Evolutionary conservation across 1,140 invertebrate species (phyloP), one percentile per base, ranked within the genome.

Genomic region (Grapholita molesta): DNA sequence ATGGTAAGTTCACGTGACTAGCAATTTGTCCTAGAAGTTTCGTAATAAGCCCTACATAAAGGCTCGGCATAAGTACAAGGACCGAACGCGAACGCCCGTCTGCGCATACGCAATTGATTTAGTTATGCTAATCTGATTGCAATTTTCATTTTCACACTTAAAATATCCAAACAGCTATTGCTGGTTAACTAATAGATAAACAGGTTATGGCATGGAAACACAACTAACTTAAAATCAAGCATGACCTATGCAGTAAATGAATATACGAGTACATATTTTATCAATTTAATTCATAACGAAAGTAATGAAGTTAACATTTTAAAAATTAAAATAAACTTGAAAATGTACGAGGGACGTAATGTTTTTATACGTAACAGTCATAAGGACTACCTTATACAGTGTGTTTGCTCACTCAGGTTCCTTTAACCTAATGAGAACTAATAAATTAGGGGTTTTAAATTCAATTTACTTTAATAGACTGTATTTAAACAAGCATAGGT

Each of bases 61-160:
- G 55, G 28, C 55, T 61, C 8, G 42, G 42, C 2, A 42, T 42
- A 42, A 18, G 38, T 48, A 61, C 55, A 28, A 15, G 24, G 68
- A 61, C 64, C 25, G 18, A 53, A 18, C n/a, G 38, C 25, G 21
- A 6, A 35, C 70, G 68, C 70, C 70, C 67, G 70, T 71, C 57
- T 71, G 66, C 24, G 30, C 68, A 68, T 61, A 71, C 73, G 73
- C 73, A 70, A 71, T 53, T 25, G 65, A 67, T 68, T 70, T 61
- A 28, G 25, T 61, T 61, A 61, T 61, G 53, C 24, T 12, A 32
- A 61, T 28, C 55, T 28, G 25, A 61, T 15, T 61, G n/a, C 7
- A 7, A n/a, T 30, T 15, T 61, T 28, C 55, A 28, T 61, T 61
- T 61, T 61, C n/a, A 30, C 25, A 61, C 55, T 61, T 38, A 15